Conservation (phyloP, 2,113 vertebrate species). For the Amia ocellicauda region DNA sequence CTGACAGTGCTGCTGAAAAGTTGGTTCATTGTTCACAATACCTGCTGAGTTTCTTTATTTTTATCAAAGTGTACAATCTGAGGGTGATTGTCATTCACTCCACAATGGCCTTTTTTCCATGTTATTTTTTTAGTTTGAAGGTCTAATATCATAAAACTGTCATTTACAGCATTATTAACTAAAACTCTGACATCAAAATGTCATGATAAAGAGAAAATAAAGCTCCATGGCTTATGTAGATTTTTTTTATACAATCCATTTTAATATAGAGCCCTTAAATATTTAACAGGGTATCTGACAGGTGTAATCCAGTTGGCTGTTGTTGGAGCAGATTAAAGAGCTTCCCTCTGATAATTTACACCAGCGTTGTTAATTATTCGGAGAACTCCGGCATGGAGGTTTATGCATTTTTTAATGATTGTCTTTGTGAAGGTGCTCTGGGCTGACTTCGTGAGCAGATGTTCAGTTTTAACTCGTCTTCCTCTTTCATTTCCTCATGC, state of each 20-base stretch:
- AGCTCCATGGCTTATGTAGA: not conserved
- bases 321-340: constrained; percentile 6
- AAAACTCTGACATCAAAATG: not conserved
- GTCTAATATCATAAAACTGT: not conserved
- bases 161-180: not conserved
- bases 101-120: too few species aligned
- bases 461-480: constrained; percentile 35
- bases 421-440: constrained; percentile 32
- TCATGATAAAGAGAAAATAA: not conserved
- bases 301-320: not conserved
- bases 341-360: not conserved
- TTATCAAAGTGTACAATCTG: not conserved
- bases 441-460: constrained; percentile 46
- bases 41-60: not conserved
- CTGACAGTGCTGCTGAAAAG: too few species aligned
- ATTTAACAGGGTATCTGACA: not conserved
- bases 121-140: not conserved
- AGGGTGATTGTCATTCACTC: too few species aligned
- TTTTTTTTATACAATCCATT: not conserved
- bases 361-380: constrained; percentile 17
- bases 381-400: constrained; percentile 3
- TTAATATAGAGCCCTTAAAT: not conserved
- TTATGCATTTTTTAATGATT: constrained; percentile 30
- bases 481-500: constrained; percentile 26
- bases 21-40: too few species aligned